Evolutionary conservation across 2,888 invertebrate species (phyloP).

Genomic region (Notocelia uddmanniana): DNA sequence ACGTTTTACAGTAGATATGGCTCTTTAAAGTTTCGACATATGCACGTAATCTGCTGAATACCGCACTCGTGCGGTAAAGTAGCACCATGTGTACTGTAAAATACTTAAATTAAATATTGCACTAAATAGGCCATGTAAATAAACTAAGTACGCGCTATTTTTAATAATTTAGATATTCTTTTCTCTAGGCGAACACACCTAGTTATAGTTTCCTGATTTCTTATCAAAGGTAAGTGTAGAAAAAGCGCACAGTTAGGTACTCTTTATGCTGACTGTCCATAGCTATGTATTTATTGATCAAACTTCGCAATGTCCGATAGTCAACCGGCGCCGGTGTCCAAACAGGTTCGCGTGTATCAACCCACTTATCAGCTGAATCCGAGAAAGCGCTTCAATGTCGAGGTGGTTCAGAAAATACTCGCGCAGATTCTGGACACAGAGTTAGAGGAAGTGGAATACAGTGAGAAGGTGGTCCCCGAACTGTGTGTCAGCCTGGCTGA

Average conservation of each 20-base stretch:
- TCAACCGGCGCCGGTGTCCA: constrained; percentile 51
- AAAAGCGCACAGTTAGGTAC: neutral
- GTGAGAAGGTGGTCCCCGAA: constrained; percentile 86
- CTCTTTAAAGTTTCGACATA: too few species aligned
- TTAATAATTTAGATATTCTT: too few species aligned
- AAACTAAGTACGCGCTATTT: too few species aligned
- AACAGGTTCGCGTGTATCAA: constrained; percentile 82
- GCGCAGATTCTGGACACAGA: constrained; percentile 85
- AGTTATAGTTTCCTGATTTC: too few species aligned
- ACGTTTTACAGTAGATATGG: too few species aligned
- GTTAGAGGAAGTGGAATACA: constrained; percentile 86
- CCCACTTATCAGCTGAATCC: constrained; percentile 89
- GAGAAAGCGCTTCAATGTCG: constrained; percentile 86
- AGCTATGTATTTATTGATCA: constrained; percentile 59
- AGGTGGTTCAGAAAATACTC: constrained; percentile 87
- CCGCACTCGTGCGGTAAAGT: too few species aligned
- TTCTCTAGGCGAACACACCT: too few species aligned
- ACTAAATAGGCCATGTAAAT: too few species aligned
- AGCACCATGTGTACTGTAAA: too few species aligned
- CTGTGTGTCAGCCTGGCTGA: constrained; percentile 86
- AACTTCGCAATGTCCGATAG: constrained; percentile 67
- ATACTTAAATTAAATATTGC: too few species aligned
- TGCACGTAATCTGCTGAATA: too few species aligned
- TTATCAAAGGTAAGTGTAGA: too few species aligned
- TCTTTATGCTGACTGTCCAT: neutral